Conservation (phyloP, 2,113 vertebrate species). For the Todiramphus chloris region DNA sequence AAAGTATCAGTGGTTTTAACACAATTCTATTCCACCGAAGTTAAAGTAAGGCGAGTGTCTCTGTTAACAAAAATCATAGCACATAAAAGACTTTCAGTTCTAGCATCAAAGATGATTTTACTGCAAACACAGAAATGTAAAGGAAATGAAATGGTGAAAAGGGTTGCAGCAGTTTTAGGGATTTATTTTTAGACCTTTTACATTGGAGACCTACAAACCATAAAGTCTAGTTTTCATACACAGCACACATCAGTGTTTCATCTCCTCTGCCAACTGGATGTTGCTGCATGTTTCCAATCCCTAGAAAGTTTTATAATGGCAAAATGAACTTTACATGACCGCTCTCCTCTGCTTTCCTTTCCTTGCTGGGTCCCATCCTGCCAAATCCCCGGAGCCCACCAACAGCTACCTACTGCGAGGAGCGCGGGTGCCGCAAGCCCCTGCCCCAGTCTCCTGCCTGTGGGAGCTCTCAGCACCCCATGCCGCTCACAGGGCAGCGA, state of each 20-base stretch:
- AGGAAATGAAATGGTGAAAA: conserved; percentile 19
- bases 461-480: neutral
- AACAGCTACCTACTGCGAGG: neutral
- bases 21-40: neutral
- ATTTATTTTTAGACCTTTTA: conserved; percentile 37
- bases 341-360: neutral
- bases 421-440: neutral
- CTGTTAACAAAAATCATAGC: neutral
- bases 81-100: conserved; percentile 10
- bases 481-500: neutral
- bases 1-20: neutral
- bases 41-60: conserved; percentile 11
- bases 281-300: neutral
- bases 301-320: neutral
- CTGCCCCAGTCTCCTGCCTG: rapidly evolving
- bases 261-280: conserved; percentile 14
- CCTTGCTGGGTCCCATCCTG: neutral
- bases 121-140: neutral
- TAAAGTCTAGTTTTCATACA: neutral
- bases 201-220: neutral
- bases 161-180: neutral
- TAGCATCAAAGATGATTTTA: conserved; percentile 48
- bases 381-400: neutral
- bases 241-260: neutral
- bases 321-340: neutral